A percentile compares a stretch with the other conserved stretches of the same genome.
phyloP scores from a whole-genome alignment of 2,797 vertebrate species.

The Coregonus ussuriensis region DNA sequence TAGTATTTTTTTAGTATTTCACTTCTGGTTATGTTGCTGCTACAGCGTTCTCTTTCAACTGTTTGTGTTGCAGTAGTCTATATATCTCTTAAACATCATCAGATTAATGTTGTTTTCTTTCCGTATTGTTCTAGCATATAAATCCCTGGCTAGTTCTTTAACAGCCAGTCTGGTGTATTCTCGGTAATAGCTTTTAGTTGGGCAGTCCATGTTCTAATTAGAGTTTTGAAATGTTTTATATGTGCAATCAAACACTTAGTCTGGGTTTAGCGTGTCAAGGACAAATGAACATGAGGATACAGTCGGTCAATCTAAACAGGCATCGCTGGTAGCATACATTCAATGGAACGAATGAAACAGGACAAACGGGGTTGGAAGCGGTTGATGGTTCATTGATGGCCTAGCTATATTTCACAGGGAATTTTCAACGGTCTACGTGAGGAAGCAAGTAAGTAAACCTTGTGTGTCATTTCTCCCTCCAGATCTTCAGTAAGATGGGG shows the following conservation, averaged over 20 bases:
- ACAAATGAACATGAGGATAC: too few relatives aligned
- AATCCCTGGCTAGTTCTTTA: background rate
- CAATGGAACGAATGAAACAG: too few relatives aligned
- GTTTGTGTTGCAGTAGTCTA: constrained; percentile 41
- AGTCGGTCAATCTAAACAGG: too few relatives aligned
- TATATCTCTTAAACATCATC: too few relatives aligned
- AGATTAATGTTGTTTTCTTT: constrained; percentile 5
- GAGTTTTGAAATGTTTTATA: background rate
- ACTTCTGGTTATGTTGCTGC: constrained; percentile 39
- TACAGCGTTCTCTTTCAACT: constrained; percentile 45
- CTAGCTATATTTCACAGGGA: too few relatives aligned
- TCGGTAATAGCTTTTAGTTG: background rate
- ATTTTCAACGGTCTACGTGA: too few relatives aligned
- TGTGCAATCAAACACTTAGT: background rate
- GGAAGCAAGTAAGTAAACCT: background rate
- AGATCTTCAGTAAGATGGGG: constrained; percentile 94
- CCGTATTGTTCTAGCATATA: background rate
- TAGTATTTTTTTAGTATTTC: constrained; percentile 12
- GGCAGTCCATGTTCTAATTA: background rate
- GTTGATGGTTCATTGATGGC: background rate
- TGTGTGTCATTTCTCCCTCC: constrained; percentile 14
- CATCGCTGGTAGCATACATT: background rate
- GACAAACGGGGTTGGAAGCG: background rate
- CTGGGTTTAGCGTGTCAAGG: background rate
- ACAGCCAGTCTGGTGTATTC: background rate